phyloP scores from a whole-genome alignment of 1,140 invertebrate species.

The Lordiphosa collinella region DNA sequence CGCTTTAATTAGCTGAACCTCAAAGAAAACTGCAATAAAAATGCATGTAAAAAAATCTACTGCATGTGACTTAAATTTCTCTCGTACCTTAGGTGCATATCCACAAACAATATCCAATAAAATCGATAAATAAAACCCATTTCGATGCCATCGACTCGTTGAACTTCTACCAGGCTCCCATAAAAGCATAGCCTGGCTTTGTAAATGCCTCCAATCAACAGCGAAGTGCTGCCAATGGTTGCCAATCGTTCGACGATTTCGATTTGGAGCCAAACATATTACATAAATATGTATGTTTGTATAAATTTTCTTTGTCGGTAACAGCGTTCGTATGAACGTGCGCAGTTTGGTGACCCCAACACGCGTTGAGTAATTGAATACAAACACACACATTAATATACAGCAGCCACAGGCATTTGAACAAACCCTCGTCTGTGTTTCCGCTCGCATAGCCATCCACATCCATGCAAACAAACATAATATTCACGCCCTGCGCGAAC shows the following conservation, averaged over 20 bases:
- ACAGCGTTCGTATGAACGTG: background rate
- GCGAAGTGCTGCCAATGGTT: constrained; percentile 22
- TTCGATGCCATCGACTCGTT: constrained; percentile 64
- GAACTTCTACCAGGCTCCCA: constrained; percentile 58
- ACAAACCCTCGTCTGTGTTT: background rate
- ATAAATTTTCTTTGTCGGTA: background rate
- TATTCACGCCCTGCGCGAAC: constrained; percentile 5
- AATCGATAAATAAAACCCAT: constrained; percentile 56
- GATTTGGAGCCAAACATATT: constrained; percentile 35
- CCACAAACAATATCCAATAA: constrained; percentile 26
- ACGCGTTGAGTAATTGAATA: constrained; percentile 2
- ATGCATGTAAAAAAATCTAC: too few species aligned
- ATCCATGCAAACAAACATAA: background rate
- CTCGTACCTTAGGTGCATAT: too few species aligned
- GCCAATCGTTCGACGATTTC: constrained; percentile 61
- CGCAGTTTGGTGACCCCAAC: constrained; percentile 9
- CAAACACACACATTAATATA: background rate
- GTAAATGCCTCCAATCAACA: constrained; percentile 20
- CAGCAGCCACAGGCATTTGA: background rate
- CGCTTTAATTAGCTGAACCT: too few species aligned
- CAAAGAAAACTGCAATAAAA: too few species aligned
- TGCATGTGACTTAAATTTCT: too few species aligned
- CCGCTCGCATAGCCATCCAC: background rate
- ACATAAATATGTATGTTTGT: background rate
- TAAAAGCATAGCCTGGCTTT: constrained; percentile 24